phyloP scores from a whole-genome alignment of 2,888 invertebrate species.

The Lacanobia oleracea region DNA sequence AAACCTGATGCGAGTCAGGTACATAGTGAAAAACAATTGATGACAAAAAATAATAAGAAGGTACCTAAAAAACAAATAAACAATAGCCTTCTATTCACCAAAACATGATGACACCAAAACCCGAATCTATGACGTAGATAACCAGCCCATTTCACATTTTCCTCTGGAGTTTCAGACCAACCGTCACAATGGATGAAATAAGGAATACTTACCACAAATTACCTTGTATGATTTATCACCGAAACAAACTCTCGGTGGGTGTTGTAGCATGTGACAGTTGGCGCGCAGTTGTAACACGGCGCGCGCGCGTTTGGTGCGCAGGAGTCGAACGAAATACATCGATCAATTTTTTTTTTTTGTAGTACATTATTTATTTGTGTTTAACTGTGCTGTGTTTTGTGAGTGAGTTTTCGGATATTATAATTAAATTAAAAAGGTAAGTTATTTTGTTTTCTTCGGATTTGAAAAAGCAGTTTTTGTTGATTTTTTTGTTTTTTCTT shows the following conservation, averaged over 20 bases:
- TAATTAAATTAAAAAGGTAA: slow-evolving; percentile 31
- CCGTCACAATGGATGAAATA: slow-evolving; percentile 25
- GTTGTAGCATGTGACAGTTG: slow-evolving; percentile 38
- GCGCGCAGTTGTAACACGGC: slow-evolving; percentile 39
- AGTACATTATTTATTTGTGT: slow-evolving; percentile 21
- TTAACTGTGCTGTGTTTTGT: slow-evolving; percentile 46
- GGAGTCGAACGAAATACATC: slow-evolving; percentile 47
- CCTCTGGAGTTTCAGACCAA: slow-evolving; percentile 13
- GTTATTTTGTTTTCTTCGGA: slow-evolving; percentile 6
- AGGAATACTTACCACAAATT: slow-evolving; percentile 6
- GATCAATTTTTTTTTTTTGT: slow-evolving; percentile 24
- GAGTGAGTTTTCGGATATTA: slow-evolving; percentile 39
- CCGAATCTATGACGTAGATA: slow-evolving; percentile 18
- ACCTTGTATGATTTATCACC: slow-evolving; percentile 28
- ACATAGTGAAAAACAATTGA: not conserved
- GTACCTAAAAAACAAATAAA: not conserved
- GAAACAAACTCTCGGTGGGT: slow-evolving; percentile 13
- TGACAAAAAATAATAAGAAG: not conserved
- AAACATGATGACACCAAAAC: slow-evolving; percentile 6
- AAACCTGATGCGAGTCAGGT: not conserved
- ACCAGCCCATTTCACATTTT: not conserved
- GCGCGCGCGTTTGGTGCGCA: slow-evolving; percentile 54
- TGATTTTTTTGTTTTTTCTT: not conserved
- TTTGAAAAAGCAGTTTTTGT: not conserved
- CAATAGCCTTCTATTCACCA: not conserved